phyloP scores from a whole-genome alignment of 2,888 invertebrate species.

The Aporophyla lueneburgensis region DNA sequence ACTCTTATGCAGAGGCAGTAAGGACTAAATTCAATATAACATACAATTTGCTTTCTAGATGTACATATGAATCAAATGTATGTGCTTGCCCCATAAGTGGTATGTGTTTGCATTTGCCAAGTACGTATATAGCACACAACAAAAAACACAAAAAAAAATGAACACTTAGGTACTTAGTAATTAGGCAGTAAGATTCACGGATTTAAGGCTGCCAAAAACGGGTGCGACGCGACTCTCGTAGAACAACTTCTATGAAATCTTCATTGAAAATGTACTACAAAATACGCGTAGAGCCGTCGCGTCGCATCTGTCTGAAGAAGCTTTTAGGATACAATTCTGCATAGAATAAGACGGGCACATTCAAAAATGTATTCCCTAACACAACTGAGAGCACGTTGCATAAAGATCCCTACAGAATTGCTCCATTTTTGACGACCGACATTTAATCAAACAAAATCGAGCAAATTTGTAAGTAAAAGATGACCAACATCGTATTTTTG shows the following conservation, averaged over 20 bases:
- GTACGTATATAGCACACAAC: no score
- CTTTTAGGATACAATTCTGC: not conserved
- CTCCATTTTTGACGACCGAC: not conserved
- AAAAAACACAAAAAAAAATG: no score
- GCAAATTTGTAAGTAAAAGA: not conserved
- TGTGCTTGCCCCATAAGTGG: constrained; percentile 14
- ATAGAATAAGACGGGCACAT: not conserved
- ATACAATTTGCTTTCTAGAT: constrained; percentile 16
- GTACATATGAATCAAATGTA: constrained; percentile 23
- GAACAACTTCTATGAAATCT: no score
- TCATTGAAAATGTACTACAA: no score
- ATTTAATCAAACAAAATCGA: not conserved
- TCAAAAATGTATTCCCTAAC: not conserved
- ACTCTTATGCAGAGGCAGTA: not conserved
- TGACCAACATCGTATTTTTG: no score
- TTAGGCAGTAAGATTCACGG: not conserved
- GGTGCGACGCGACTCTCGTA: no score
- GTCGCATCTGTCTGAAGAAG: no score
- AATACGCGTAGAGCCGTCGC: no score
- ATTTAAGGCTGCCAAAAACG: not conserved
- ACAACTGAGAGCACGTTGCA: not conserved
- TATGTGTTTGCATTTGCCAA: constrained; percentile 39
- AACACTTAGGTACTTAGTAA: constrained; percentile 5
- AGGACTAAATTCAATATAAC: constrained; percentile 2
- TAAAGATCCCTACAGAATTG: not conserved